phyloP scores from a whole-genome alignment of 1,140 invertebrate genomes.

The Drosophila trapezifrons region DNA sequence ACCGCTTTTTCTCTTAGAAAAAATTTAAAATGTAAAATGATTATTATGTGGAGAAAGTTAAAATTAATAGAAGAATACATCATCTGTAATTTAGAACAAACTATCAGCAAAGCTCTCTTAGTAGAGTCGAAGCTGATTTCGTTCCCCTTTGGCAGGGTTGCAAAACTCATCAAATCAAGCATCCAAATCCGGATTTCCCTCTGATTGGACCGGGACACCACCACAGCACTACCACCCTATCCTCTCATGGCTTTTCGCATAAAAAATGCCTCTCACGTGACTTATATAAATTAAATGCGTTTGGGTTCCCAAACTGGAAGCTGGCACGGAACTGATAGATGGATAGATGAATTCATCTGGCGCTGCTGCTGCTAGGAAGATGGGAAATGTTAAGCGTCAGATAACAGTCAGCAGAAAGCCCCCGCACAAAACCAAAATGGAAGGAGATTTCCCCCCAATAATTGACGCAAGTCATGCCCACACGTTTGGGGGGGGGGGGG shows the following conservation, averaged over 20 bases:
- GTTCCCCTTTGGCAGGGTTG: conserved; percentile 19
- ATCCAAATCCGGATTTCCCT: conserved; percentile 49
- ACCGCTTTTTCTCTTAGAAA: too few species aligned
- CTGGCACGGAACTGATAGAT: conserved; percentile 50
- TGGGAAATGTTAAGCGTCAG: conserved; percentile 53
- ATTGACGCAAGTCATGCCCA: conserved; percentile 69
- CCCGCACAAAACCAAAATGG: background rate
- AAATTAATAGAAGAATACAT: background rate
- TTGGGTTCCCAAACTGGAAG: conserved; percentile 16
- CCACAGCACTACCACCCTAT: background rate
- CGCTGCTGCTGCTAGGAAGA: conserved; percentile 6
- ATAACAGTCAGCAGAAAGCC: conserved; percentile 44
- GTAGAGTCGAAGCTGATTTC: background rate
- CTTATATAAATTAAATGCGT: conserved; percentile 74
- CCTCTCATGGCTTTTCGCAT: conserved; percentile 24
- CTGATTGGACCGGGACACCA: conserved; percentile 36
- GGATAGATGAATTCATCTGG: conserved; percentile 43
- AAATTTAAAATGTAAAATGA: too few species aligned
- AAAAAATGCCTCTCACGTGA: conserved; percentile 74
- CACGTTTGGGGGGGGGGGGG: background rate
- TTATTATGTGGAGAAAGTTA: background rate
- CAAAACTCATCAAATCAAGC: conserved; percentile 61
- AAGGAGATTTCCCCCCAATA: conserved; percentile 32
- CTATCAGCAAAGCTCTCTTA: background rate
- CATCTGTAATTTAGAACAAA: background rate